These are phyloP conservation scores for Drosophila hydei DNA, from an alignment of 1,140 invertebrate genomes.

Conservation along the genomic window DNA sequence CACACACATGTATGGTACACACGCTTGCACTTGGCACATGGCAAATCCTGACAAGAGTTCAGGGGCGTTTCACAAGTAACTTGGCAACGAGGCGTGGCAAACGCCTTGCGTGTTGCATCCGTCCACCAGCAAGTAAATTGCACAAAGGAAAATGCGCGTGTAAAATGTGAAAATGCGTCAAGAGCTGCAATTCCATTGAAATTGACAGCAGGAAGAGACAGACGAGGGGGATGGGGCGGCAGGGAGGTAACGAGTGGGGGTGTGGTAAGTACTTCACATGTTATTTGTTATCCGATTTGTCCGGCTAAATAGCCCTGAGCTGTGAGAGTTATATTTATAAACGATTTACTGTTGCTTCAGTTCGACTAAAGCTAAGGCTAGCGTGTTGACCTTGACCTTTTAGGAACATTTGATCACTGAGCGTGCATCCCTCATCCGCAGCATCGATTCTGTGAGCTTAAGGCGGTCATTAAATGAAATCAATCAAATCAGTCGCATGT, in stretches of 20 bases:
- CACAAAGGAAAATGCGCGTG: constrained; percentile 43
- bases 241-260: neutral
- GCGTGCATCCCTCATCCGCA: neutral
- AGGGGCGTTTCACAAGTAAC: constrained; percentile 52
- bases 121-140: constrained; percentile 32
- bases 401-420: constrained; percentile 24
- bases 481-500: constrained; percentile 63
- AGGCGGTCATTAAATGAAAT: constrained; percentile 56
- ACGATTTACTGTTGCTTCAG: neutral
- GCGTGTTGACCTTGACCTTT: constrained; percentile 55
- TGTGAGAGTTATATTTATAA: constrained; percentile 1
- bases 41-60: constrained; percentile 64
- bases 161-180: constrained; percentile 42
- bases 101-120: constrained; percentile 25
- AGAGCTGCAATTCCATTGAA: constrained; percentile 35
- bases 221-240: neutral
- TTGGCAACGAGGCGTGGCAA: constrained; percentile 12
- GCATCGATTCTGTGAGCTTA: constrained; percentile 18
- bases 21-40: constrained; percentile 31
- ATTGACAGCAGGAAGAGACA: constrained; percentile 6
- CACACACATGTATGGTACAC: neutral
- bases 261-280: constrained; percentile 4
- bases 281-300: constrained; percentile 2
- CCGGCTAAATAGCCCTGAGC: constrained; percentile 5
- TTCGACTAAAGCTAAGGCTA: too few relatives aligned